These are phyloP conservation scores for Eulemur albifrons DNA, from an alignment of 2,797 vertebrate genomes.

Conservation along the genomic window DNA sequence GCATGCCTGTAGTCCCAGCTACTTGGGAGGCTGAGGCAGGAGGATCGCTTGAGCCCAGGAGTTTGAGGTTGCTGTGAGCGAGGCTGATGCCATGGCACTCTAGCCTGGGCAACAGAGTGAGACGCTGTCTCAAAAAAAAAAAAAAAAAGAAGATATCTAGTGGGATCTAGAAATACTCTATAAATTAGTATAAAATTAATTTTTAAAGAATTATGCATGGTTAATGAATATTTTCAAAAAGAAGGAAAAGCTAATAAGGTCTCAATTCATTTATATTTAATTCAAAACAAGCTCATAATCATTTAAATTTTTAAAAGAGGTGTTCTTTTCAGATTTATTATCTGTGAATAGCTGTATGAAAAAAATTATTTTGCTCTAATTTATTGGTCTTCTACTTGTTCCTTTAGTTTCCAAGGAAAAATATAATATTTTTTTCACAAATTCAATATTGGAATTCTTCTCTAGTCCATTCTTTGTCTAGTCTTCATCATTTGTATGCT, in stretches of 20 bases:
- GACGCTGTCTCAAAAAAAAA: no score
- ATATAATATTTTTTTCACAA: background rate
- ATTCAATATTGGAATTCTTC: background rate
- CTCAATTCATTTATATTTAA: background rate
- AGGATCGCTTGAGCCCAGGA: no score
- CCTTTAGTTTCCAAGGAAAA: conserved; percentile 9
- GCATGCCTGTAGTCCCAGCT: no score
- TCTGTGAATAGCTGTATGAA: background rate
- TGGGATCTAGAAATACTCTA: background rate
- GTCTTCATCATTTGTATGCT: background rate
- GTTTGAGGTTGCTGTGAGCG: no score
- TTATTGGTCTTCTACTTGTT: background rate
- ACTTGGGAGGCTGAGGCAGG: no score
- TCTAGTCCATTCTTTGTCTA: background rate
- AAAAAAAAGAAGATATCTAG: background rate
- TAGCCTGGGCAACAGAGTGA: no score
- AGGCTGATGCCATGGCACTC: no score
- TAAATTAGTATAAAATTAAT: background rate
- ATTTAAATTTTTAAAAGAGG: background rate
- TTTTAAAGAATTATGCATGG: background rate
- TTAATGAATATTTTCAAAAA: conserved; percentile 10
- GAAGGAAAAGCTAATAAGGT: background rate
- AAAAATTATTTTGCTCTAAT: background rate
- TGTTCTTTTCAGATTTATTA: background rate
- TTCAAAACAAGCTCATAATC: background rate